Evolutionary conservation across 2,797 vertebrate genomes (phyloP).

Genomic region (Gobio occitaniae): DNA sequence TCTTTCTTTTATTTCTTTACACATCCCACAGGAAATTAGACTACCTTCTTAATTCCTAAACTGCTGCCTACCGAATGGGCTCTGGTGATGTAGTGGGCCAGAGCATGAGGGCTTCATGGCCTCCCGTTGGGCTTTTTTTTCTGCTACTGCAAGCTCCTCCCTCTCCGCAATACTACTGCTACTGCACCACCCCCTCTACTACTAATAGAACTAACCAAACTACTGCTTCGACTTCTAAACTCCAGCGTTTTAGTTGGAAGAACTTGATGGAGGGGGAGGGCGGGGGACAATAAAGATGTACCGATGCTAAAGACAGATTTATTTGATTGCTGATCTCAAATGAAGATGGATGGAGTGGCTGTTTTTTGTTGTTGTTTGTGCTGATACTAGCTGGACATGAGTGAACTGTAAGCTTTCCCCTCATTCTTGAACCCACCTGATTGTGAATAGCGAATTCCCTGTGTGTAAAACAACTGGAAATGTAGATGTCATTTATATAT

Average conservation of each 20-base stretch:
- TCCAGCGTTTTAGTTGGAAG: conserved; percentile 87
- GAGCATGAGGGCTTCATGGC: conserved; percentile 51
- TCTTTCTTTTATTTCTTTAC: conserved; percentile 66
- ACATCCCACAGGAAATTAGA: conserved; percentile 58
- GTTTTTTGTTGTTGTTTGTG: conserved; percentile 60
- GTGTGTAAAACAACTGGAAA: conserved; percentile 73
- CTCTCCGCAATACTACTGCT: conserved; percentile 79
- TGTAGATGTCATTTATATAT: conserved; percentile 25
- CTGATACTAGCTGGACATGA: conserved; percentile 52
- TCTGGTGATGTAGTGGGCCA: conserved; percentile 58
- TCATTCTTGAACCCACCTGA: not conserved
- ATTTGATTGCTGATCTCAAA: conserved; percentile 75
- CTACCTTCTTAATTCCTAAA: conserved; percentile 56
- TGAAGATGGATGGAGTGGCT: conserved; percentile 64
- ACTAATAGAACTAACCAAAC: conserved; percentile 74
- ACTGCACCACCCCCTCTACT: conserved; percentile 78
- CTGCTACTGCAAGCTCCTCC: conserved; percentile 61
- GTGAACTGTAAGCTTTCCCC: conserved; percentile 49
- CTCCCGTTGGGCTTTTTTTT: conserved; percentile 35
- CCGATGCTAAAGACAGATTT: conserved; percentile 73
- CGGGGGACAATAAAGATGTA: conserved; percentile 64
- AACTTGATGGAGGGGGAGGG: conserved; percentile 45
- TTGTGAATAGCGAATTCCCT: not conserved
- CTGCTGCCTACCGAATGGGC: conserved; percentile 55
- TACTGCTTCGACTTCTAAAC: conserved; percentile 76